Base-by-base conservation (phyloP, 2,888 invertebrate species). In the Lithosia quadra region DNA sequence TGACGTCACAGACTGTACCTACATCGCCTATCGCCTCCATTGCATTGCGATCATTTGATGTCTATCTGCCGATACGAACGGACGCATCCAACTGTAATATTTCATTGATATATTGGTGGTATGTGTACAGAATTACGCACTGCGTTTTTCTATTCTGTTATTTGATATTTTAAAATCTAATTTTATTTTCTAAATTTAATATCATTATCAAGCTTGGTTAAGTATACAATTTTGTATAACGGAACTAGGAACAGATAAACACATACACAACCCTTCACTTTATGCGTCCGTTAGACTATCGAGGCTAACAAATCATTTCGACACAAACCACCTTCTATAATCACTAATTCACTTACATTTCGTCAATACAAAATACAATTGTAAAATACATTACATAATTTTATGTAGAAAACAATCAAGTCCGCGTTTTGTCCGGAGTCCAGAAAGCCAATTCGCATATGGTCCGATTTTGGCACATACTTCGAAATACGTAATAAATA, bases 401-500 rank as follows among this genome's bases (percentile, higher is more conserved):
- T 72, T 79, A 75, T 79, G 76, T 79, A 76, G 66, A 69, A 74
- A 79, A 75, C 60, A 77, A 84, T 84, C 36, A 60, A 65, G n/a
- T 75, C 79, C 79, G 80, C 73, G 73, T 77, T 63, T 59, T 79
- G 77, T 81, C 84, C 82, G 82, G 83, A 84, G 84, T 85, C 68
- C 28, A 83, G 80, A 83, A 83, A 86, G 89, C 88, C 85, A 83
- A 84, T 84, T 80, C 82, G 85, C 80, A 80, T 84, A 90, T 92
- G 92, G 92, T 93, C 92, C 92, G 81, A 88, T 89, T 94, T 94
- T 94, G 94, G 94, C 94, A 94, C 94, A 91, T 88, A 67, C 78
- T 84, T 86, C 84, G 85, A 82, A 88, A 86, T 84, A 87, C 82
- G 84, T 85, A 81, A 86, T 86, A 88, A 90, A 90, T 91, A 93